Base-by-base conservation (phyloP, 2,113 vertebrate species). In the Bagarius yarrelli region DNA sequence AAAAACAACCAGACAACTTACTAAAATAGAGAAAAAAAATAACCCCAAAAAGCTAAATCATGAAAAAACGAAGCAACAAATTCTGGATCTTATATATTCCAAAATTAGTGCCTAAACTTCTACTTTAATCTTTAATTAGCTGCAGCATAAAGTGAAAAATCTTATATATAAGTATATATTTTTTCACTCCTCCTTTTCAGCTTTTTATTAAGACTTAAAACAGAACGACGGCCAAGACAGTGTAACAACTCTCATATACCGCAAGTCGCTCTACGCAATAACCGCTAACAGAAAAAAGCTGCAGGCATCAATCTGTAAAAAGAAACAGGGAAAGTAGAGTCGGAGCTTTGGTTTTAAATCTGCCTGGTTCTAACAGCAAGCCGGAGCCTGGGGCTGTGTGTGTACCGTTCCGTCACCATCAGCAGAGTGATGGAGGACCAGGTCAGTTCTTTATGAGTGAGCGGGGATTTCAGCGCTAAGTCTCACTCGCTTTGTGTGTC, bases 371-470 rank as follows among this genome's bases (percentile, higher is more conserved):
- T 67, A 53, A 81, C 47, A n/a, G 69, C 72, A 1, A 40, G 5
- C 56, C 13, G 5, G 27, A 25, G 60, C 80, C 34, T 75, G 6
- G 0, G 59, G 80, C 50, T 57, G 30, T 25, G 36, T 57, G 30
- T 25, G 0, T 40, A 30, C n/a, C 11, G 0, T 64, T 23, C 80
- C 64, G 59, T 63, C 60, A 21, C 59, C 27, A 55, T 40, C 57
- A 50, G 32, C 19, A 60, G 21, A 70, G 56, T 72, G 67, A 80
- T 61, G 67, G 56, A 72, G 44, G 18, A 71, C 36, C 52, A 40
- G 56, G 50, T 11, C 8, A 16, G 36, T 12, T 25, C 59, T 70
- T 55, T 69, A 56, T 52, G 34, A 30, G 47, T 16, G 61, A 77
- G 21, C 1, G 15, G 52, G 19, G 44, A 30, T 57, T 57, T 21